phyloP scores from a whole-genome alignment of 2,888 invertebrate genomes.

The Cephus nigrinus region DNA sequence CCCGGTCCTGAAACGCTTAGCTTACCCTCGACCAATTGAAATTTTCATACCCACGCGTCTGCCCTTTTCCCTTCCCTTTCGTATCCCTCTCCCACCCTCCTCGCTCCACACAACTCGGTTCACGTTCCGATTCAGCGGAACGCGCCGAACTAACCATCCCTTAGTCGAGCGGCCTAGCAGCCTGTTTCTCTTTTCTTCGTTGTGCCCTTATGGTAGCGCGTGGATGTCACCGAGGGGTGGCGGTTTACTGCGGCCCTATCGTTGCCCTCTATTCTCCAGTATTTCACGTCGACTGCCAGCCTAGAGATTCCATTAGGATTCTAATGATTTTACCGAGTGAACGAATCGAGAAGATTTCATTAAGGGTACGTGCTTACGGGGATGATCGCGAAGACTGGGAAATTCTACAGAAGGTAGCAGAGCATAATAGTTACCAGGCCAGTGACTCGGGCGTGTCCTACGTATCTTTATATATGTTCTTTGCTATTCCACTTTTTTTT shows the following conservation, averaged over 20 bases:
- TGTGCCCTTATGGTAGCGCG: slow-evolving; percentile 5
- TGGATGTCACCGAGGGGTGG: not conserved
- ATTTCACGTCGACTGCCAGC: not conserved
- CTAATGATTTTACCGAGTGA: not conserved
- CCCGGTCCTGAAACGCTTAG: not conserved
- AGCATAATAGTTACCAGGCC: not conserved
- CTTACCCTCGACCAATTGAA: slow-evolving; percentile 47
- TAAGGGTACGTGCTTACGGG: not conserved
- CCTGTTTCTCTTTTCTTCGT: slow-evolving; percentile 23
- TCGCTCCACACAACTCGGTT: slow-evolving; percentile 36
- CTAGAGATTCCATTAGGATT: not conserved
- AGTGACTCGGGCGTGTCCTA: not conserved
- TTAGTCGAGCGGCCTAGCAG: not conserved
- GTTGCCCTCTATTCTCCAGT: not conserved
- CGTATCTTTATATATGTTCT: not conserved
- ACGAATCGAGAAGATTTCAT: not conserved
- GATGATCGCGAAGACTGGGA: not conserved
- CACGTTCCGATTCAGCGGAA: slow-evolving; percentile 45
- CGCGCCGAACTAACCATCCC: slow-evolving; percentile 29
- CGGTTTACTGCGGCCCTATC: not conserved
- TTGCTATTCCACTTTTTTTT: not conserved
- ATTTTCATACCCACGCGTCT: slow-evolving; percentile 58
- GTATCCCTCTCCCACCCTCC: not conserved
- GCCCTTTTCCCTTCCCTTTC: slow-evolving; percentile 12
- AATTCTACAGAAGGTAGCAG: not conserved